Evolutionary conservation across 2,888 invertebrate genomes (phyloP).

Genomic region (Platypus cylindrus): DNA sequence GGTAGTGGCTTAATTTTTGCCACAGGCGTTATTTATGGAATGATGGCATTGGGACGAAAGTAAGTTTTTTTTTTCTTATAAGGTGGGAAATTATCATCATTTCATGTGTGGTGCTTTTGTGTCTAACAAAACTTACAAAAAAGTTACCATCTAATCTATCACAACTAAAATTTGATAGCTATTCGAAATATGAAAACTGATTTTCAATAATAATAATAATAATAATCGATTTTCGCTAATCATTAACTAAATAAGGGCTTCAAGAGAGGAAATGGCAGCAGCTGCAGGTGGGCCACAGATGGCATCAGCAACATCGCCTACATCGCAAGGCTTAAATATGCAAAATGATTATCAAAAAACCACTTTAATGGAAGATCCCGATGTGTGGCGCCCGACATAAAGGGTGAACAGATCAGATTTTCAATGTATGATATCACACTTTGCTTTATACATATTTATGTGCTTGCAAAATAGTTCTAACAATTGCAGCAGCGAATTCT

Average conservation of each 20-base stretch:
- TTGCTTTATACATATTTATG: conserved; percentile 4
- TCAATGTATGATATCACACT: conserved; percentile 14
- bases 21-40: conserved; percentile 81
- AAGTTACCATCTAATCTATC: too few relatives aligned
- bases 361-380: conserved; percentile 84
- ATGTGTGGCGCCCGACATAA: conserved; percentile 89
- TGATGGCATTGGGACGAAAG: conserved; percentile 94
- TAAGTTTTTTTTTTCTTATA: too few relatives aligned
- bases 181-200: too few relatives aligned
- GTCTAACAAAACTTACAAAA: too few relatives aligned
- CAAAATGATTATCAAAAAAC: conserved; percentile 60
- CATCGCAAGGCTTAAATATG: conserved; percentile 34
- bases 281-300: conserved; percentile 61
- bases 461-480: conserved; percentile 5
- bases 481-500: too few relatives aligned
- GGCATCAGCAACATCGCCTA: conserved; percentile 41
- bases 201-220: too few relatives aligned
- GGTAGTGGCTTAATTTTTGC: conserved; percentile 81
- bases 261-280: conserved; percentile 74
- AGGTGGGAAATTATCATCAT: too few relatives aligned
- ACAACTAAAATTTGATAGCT: too few relatives aligned
- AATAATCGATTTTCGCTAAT: too few relatives aligned
- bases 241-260: conserved; percentile 52
- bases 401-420: conserved; percentile 23
- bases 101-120: too few relatives aligned